Base-by-base conservation (phyloP, 2,113 vertebrate species). In the Salvelinus namaycush region DNA sequence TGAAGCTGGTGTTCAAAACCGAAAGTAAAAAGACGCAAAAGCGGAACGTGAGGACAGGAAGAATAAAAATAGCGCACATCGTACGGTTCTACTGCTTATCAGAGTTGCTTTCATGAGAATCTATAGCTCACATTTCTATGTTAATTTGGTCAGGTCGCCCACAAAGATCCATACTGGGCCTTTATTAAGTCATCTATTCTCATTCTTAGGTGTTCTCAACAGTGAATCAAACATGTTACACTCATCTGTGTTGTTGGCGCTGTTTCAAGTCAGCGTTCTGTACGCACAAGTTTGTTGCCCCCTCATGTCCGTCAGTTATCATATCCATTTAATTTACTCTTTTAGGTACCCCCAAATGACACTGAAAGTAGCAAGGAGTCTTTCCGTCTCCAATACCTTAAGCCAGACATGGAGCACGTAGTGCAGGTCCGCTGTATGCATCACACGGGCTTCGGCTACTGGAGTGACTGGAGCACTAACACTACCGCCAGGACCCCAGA, bases 381-480 rank as follows among this genome's bases (percentile, higher is more conserved):
- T 0, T 99, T 96, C 81, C 93, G 92, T 59, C 87, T 98, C 24
- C 97, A 99, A 79, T 83, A 81, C 0, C 94, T 99, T 27, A 86
- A 74, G 68, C 95, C 97, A 1, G 87, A 92, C 85, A 97, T 94
- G 11, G 69, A 90, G 0, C 97, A 99, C 78, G 74, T 84, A 1
- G 91, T 93, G 86, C 93, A 95, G 79, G 81, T 98, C 16, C 89
- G 95, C 79, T 96, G 95, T 85, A 96, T 92, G 82, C 76, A 87
- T 67, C 2, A 12, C 2, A 76, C 71, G 0, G 13, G 72, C 4
- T 1, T 16, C 0, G 93, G 94, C n/a, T 92, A 93, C 86, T 99
- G 97, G 97, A 99, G 97, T 78, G 79, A 95, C 16, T 99, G 97
- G 97, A 99, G 94, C 84, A 31, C 71, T 66, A 94, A 93, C 22